These are phyloP conservation scores for Podocnemis expansa DNA, from an alignment of 2,113 vertebrate species.

Conservation along the genomic window DNA sequence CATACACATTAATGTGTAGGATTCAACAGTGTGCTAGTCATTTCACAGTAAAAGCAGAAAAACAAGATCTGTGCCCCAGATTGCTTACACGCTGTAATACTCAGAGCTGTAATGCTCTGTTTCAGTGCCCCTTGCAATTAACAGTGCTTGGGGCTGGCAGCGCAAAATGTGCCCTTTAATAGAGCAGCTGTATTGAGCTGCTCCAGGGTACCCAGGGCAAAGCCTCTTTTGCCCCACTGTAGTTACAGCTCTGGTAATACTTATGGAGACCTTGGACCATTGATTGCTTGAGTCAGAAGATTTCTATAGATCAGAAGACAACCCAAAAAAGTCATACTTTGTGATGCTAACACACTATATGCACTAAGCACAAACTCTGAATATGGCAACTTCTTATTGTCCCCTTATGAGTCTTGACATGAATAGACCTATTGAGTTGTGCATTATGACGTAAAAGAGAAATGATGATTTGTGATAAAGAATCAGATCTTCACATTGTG, in stretches of 20 bases:
- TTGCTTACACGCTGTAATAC: background rate
- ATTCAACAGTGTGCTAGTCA: background rate
- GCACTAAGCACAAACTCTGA: background rate
- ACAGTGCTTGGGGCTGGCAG: no score
- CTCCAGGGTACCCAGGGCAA: no score
- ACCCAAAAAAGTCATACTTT: background rate
- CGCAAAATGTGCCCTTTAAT: no score
- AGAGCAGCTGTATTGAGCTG: no score
- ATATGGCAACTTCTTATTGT: background rate
- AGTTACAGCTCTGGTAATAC: no score
- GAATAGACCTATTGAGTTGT: background rate
- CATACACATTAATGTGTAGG: background rate
- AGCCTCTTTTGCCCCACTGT: no score
- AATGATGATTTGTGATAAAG: background rate
- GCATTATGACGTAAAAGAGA: background rate
- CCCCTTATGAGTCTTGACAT: background rate
- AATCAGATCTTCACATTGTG: background rate
- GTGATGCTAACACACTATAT: background rate
- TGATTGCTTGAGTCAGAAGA: background rate
- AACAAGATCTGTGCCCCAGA: background rate
- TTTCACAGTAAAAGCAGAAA: background rate
- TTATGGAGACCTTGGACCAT: background rate
- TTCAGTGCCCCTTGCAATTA: no score
- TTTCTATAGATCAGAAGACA: background rate
- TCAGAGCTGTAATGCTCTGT: no score